Evolutionary conservation across 2,113 vertebrate species (phyloP).

Genomic region (Boulengeromyrus knoepffleri): DNA sequence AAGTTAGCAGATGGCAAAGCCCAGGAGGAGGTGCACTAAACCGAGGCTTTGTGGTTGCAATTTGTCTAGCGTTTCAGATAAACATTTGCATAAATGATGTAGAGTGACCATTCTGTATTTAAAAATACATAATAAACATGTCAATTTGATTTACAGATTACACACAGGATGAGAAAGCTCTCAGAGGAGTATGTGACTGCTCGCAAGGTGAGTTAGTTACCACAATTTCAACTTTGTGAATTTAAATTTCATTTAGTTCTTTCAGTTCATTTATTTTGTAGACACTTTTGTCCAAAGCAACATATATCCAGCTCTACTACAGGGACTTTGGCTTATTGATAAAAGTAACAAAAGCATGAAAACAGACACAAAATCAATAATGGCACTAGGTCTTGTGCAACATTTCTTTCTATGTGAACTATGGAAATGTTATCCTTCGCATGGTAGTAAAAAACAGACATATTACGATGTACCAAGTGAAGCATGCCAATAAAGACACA

Average conservation of each 20-base stretch:
- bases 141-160: constrained; percentile 68
- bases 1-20: no score
- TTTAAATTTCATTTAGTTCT: background rate
- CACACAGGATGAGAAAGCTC: constrained; percentile 87
- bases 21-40: background rate
- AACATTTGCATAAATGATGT: constrained; percentile 6
- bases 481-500: background rate
- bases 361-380: background rate
- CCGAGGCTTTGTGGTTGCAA: background rate
- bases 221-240: background rate
- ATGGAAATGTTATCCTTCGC: background rate
- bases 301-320: background rate
- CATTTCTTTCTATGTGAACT: background rate
- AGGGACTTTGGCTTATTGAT: background rate
- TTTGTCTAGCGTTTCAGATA: background rate
- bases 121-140: background rate
- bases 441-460: background rate
- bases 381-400: background rate
- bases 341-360: background rate
- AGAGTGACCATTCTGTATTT: background rate
- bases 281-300: background rate
- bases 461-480: background rate
- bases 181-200: constrained; percentile 88
- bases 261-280: background rate
- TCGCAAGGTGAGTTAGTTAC: constrained; percentile 66